Percentiles rank a stretch among this genome's conserved stretches.
phyloP scores from a whole-genome alignment of 2,888 invertebrate species.

The Polyploca ridens region DNA sequence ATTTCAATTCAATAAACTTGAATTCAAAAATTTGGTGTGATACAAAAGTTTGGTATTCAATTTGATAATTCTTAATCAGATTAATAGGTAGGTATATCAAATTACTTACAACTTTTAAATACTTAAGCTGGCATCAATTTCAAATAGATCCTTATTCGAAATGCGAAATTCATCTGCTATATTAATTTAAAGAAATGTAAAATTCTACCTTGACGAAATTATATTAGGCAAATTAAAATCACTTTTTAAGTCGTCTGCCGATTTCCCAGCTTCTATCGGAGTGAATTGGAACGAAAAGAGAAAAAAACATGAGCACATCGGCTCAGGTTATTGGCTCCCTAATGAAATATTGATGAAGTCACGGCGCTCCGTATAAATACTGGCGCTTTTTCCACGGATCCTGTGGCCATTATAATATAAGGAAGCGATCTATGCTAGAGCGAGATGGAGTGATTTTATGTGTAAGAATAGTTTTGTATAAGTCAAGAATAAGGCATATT shows the following conservation, averaged over 20 bases:
- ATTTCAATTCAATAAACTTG: too few species aligned
- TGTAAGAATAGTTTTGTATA: neutral
- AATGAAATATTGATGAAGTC: conserved; percentile 70
- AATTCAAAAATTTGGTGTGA: too few species aligned
- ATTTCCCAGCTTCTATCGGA: conserved; percentile 21
- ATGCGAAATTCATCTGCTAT: neutral
- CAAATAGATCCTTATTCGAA: too few species aligned
- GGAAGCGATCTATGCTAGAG: neutral
- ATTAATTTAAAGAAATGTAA: neutral
- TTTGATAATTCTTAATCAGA: too few species aligned
- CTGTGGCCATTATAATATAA: neutral
- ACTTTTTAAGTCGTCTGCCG: conserved; percentile 25
- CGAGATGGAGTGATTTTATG: neutral
- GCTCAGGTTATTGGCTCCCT: conserved; percentile 54
- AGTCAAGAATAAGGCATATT: too few species aligned
- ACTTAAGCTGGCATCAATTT: too few species aligned
- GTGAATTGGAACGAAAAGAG: conserved; percentile 22
- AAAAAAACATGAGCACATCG: conserved; percentile 35
- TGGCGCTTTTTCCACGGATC: neutral
- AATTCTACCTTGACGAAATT: neutral
- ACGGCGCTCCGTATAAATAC: conserved; percentile 28
- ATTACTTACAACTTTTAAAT: too few species aligned
- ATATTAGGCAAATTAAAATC: conserved; percentile 29
- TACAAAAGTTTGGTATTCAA: too few species aligned
- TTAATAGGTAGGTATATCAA: too few species aligned